phyloP scores from a whole-genome alignment of 2,113 vertebrate genomes.

The Lanius ludovicianus region DNA sequence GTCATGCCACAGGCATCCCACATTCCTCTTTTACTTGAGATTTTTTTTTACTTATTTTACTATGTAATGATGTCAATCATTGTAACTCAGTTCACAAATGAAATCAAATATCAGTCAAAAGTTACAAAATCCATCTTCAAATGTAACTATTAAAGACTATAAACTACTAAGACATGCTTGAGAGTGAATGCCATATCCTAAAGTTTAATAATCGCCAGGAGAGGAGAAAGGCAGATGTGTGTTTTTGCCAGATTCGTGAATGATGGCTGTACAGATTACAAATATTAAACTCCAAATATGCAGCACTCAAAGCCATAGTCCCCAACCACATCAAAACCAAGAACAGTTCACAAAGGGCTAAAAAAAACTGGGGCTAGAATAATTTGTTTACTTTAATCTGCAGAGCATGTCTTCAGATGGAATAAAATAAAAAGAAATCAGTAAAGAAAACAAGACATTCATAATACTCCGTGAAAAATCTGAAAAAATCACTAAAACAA shows the following conservation, averaged over 20 bases:
- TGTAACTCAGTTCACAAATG: background rate
- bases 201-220: background rate
- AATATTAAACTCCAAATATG: slow-evolving; percentile 22
- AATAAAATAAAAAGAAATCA: slow-evolving; percentile 44
- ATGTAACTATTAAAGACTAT: background rate
- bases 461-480: slow-evolving; percentile 35
- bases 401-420: slow-evolving; percentile 5
- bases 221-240: background rate
- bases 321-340: slow-evolving; percentile 30
- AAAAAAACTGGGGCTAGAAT: background rate
- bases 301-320: background rate
- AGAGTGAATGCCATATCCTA: background rate
- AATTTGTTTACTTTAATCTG: slow-evolving; percentile 47
- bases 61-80: background rate
- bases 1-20: background rate
- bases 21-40: background rate
- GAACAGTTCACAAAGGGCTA: slow-evolving; percentile 1
- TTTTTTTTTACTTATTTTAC: background rate
- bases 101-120: background rate
- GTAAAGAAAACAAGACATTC: slow-evolving; percentile 50
- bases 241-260: background rate
- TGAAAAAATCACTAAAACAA: slow-evolving; percentile 53
- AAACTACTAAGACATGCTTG: background rate
- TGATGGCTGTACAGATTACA: background rate
- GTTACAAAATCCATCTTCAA: background rate